Evolutionary conservation across 2,888 invertebrate species (phyloP).

Genomic region (Lumbricus terrestris): DNA sequence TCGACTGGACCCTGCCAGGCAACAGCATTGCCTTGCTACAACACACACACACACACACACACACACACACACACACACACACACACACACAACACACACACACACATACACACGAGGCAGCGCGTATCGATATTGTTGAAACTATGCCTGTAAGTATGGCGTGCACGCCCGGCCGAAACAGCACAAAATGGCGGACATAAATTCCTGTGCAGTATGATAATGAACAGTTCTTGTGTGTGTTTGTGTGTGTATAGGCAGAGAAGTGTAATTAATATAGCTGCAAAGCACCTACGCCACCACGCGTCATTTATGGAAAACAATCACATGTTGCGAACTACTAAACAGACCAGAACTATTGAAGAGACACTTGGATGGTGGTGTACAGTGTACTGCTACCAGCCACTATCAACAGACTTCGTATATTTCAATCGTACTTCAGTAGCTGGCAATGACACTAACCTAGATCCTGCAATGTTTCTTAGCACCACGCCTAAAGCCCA

Average conservation of each 20-base stretch:
- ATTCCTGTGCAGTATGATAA: not conserved
- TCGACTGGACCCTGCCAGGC: not conserved
- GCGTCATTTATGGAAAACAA: not conserved
- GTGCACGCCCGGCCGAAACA: not conserved
- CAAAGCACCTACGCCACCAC: not conserved
- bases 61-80: too few species aligned
- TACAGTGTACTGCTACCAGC: not conserved
- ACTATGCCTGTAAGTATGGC: not conserved
- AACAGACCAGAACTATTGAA: not conserved
- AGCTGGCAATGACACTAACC: not conserved
- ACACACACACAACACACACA: too few species aligned
- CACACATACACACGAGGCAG: too few species aligned
- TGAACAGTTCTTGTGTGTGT: not conserved
- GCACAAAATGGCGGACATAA: slow-evolving; percentile 3
- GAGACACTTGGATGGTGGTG: not conserved
- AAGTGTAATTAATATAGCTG: not conserved
- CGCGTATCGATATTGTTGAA: not conserved
- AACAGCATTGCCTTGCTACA: not conserved
- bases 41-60: too few species aligned
- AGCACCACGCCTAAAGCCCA: not conserved
- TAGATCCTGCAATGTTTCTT: not conserved
- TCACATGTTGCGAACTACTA: not conserved
- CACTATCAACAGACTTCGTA: not conserved
- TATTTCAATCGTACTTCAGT: not conserved
- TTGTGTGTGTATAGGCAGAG: not conserved